Percentiles rank a stretch among this genome's conserved stretches.
phyloP scores from a whole-genome alignment of 2,888 invertebrate species.

The Hypselothyrea guttata region DNA sequence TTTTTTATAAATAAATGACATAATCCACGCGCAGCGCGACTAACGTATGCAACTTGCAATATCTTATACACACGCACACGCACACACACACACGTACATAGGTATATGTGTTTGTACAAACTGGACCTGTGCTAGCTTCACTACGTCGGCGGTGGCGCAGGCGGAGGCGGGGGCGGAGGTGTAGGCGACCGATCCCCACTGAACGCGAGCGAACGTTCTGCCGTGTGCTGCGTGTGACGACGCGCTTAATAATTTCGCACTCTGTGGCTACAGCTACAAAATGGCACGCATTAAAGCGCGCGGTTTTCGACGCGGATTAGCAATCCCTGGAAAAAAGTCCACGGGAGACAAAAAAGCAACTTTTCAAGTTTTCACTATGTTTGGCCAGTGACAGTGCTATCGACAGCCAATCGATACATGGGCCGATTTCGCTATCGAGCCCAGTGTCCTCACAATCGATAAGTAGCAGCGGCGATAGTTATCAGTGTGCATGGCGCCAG shows the following conservation, averaged over 20 bases:
- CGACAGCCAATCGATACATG: conserved; percentile 19
- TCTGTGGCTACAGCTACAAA: conserved; percentile 27
- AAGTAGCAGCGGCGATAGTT: neutral
- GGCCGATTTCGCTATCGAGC: conserved; percentile 9
- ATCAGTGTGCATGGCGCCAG: neutral
- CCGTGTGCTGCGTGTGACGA: conserved; percentile 15
- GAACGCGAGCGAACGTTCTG: conserved; percentile 32
- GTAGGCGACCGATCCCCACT: conserved; percentile 46
- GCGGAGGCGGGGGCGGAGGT: conserved; percentile 26
- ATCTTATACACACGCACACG: conserved; percentile 27
- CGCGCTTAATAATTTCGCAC: conserved; percentile 19
- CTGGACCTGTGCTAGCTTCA: conserved; percentile 61
- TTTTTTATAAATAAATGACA: conserved; percentile 71
- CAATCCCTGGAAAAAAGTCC: conserved; percentile 73
- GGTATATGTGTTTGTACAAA: conserved; percentile 49
- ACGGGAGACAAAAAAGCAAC: conserved; percentile 67
- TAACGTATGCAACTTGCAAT: conserved; percentile 58
- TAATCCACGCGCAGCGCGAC: conserved; percentile 62
- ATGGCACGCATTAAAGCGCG: conserved; percentile 44
- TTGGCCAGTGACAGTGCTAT: conserved; percentile 50
- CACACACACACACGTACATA: conserved; percentile 22
- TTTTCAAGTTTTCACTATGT: conserved; percentile 74
- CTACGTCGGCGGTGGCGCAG: conserved; percentile 19
- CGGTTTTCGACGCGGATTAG: conserved; percentile 59
- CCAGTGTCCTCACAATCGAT: neutral